These are phyloP conservation scores for Lepus oiostolus DNA, from an alignment of 2,797 vertebrate genomes.

Conservation along the genomic window DNA sequence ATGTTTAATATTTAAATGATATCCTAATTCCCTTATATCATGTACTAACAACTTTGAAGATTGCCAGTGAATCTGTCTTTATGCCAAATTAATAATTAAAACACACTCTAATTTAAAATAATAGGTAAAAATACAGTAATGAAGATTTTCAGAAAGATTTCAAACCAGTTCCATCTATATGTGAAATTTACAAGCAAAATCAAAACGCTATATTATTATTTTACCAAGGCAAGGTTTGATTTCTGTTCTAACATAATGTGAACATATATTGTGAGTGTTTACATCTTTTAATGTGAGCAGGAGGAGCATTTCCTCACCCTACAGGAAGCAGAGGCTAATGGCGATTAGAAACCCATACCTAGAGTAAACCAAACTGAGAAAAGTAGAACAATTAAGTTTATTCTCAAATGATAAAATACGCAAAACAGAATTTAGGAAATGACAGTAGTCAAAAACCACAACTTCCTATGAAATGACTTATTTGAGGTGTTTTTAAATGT, in stretches of 20 bases:
- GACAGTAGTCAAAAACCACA: not conserved
- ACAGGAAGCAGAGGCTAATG: not conserved
- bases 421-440: conserved; percentile 14
- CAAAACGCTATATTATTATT: conserved; percentile 28
- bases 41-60: not conserved
- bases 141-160: conserved; percentile 34
- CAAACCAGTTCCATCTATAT: not conserved
- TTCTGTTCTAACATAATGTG: conserved; percentile 36
- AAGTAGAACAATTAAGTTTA: not conserved
- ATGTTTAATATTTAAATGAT: conserved; percentile 45
- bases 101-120: conserved; percentile 19
- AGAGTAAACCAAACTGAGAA: conserved; percentile 1
- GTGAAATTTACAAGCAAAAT: conserved; percentile 19
- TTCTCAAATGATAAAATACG: not conserved
- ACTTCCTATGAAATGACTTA: not conserved
- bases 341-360: not conserved
- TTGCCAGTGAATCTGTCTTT: conserved; percentile 58
- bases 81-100: conserved; percentile 64
- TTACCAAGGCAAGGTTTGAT: conserved; percentile 33
- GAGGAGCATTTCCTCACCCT: not conserved
- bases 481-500: conserved; percentile 30
- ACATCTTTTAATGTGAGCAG: not conserved
- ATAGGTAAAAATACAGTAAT: not conserved
- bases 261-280: not conserved
- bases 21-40: not conserved